Evolutionary conservation across 1,140 invertebrate species (phyloP).

Genomic region (Cherax quadricarinatus): DNA sequence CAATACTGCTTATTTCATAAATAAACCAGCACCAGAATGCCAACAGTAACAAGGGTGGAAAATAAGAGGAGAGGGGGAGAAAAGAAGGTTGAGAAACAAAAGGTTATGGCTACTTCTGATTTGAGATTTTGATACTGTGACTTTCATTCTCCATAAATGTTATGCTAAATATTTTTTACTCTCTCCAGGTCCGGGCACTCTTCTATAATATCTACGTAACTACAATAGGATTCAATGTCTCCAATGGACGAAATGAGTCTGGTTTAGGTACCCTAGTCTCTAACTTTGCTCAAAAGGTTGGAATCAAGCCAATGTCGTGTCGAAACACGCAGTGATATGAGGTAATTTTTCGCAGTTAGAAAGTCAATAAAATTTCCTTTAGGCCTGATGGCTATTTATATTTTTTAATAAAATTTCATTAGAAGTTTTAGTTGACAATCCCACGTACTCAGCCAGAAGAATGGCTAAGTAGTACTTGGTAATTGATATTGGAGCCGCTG

Average conservation of each 20-base stretch:
- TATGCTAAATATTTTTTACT: too few species aligned
- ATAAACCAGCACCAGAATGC: too few species aligned
- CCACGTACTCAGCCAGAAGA: too few species aligned
- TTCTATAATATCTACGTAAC: conserved; percentile 55
- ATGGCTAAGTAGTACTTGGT: neutral
- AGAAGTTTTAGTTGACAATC: neutral
- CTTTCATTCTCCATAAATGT: too few species aligned
- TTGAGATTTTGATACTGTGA: too few species aligned
- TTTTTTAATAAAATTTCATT: neutral
- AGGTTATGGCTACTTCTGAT: too few species aligned
- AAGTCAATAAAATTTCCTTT: neutral
- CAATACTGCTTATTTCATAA: too few species aligned
- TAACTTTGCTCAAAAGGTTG: conserved; percentile 66
- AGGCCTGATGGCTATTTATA: neutral
- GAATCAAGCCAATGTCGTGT: conserved; percentile 30
- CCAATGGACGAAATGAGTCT: conserved; percentile 52
- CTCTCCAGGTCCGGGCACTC: conserved; percentile 48
- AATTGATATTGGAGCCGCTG: neutral
- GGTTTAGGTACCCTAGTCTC: conserved; percentile 55
- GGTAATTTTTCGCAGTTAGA: neutral
- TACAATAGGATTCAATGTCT: conserved; percentile 30
- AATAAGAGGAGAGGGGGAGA: too few species aligned
- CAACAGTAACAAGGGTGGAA: too few species aligned
- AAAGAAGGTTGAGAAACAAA: too few species aligned
- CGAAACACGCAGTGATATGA: conserved; percentile 4